Evolutionary conservation across 2,888 invertebrate species (phyloP).

Genomic region (Trichogramma dendrolimi): DNA sequence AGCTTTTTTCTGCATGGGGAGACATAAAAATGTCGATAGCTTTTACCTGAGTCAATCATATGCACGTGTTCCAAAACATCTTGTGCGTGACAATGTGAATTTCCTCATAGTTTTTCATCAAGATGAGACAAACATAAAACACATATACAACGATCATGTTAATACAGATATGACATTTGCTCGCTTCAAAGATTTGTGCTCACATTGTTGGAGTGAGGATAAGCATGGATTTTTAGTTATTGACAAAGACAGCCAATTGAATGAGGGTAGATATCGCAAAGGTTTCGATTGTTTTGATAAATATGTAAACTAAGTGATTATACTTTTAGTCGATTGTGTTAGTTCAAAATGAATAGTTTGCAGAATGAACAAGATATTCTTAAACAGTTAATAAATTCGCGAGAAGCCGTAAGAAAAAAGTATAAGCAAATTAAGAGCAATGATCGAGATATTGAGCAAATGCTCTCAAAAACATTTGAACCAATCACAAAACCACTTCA

Average conservation of each 20-base stretch:
- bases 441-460: too few relatives aligned
- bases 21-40: slow-evolving; percentile 41
- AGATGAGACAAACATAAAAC: slow-evolving; percentile 43
- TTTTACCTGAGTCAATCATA: slow-evolving; percentile 45
- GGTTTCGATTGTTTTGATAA: slow-evolving; percentile 35
- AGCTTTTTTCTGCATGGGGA: slow-evolving; percentile 40
- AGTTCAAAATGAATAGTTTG: too few relatives aligned
- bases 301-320: neutral
- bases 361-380: too few relatives aligned
- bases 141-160: slow-evolving; percentile 34
- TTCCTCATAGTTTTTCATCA: slow-evolving; percentile 44
- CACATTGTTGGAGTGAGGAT: slow-evolving; percentile 37
- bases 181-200: slow-evolving; percentile 39
- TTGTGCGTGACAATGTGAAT: slow-evolving; percentile 46
- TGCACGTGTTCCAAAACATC: slow-evolving; percentile 44
- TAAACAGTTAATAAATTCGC: too few relatives aligned
- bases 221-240: slow-evolving; percentile 39
- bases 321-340: neutral
- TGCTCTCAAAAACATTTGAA: too few relatives aligned
- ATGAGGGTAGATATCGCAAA: slow-evolving; percentile 39
- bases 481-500: too few relatives aligned
- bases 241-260: slow-evolving; percentile 35
- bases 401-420: too few relatives aligned
- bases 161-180: slow-evolving; percentile 29
- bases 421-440: too few relatives aligned